These are phyloP conservation scores for Halesus radiatus DNA, from an alignment of 1,140 invertebrate genomes.

Conservation along the genomic window DNA sequence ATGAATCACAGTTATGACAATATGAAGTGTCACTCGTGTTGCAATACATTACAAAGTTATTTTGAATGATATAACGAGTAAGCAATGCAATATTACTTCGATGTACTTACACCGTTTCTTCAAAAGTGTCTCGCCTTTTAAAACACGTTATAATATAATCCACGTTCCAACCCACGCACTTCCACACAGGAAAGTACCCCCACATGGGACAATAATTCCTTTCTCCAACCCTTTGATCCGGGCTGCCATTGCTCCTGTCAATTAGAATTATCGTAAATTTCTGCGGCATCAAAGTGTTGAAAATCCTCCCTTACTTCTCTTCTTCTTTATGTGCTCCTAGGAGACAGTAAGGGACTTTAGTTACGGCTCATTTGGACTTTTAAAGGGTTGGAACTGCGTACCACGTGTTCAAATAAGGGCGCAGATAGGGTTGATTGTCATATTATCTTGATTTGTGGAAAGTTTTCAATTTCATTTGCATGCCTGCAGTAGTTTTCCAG, in stretches of 20 bases:
- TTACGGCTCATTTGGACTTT: neutral
- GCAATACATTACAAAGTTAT: too few species aligned
- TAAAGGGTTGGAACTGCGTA: neutral
- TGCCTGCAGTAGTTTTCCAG: too few species aligned
- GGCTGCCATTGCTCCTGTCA: conserved; percentile 12
- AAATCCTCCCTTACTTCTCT: neutral
- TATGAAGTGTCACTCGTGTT: too few species aligned
- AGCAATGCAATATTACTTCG: too few species aligned
- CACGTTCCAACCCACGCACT: neutral
- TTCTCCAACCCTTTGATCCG: conserved; percentile 9
- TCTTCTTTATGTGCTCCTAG: too few species aligned
- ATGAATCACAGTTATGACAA: too few species aligned
- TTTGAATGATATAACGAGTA: too few species aligned
- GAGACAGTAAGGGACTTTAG: neutral
- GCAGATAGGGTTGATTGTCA: too few species aligned
- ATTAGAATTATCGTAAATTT: conserved; percentile 31
- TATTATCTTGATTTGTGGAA: too few species aligned
- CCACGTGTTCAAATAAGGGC: conserved; percentile 17
- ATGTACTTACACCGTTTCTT: too few species aligned
- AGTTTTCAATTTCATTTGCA: too few species aligned
- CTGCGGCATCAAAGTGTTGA: conserved; percentile 22
- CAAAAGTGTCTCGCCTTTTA: neutral
- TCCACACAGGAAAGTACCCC: neutral
- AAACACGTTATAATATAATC: neutral
- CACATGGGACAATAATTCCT: neutral